Evolutionary conservation across 1,140 invertebrate genomes (phyloP), one percentile per base, ranked within the genome.

Genomic region (Drosophila teissieri): DNA sequence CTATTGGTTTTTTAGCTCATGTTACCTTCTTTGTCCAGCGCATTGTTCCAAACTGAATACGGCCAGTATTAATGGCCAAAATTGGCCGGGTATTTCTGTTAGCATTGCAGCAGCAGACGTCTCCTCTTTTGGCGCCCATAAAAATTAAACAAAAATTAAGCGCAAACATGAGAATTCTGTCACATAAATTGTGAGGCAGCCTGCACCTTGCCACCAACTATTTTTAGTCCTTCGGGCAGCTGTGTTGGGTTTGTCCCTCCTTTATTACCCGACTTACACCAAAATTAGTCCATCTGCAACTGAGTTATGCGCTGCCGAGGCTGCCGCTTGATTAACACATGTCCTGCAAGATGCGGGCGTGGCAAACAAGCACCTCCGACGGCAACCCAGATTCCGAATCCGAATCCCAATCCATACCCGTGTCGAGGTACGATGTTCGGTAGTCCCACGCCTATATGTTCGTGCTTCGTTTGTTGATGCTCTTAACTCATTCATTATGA

Each of bases 401-500:
- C 14, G 6, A n/a, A 3, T 27, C 11, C 14, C 14, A n/a, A 3
- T 31, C 22, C 22, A 19, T 22, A 14, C 2, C 45, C 45, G 8
- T 24, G 24, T 48, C 22, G 48, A 2, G 48, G 48, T 22, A 37
- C 44, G 57, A 51, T 44, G 42, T 57, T 45, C 69, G 58, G 83
- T 54, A 73, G 83, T 75, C 60, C 45, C 42, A 49, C 22, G 36
- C 2, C 69, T 34, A 88, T 83, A 82, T 88, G 82, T 86, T 62
- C 61, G 64, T 88, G 65, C 51, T 79, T 88, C 57, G 79, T 89
- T 88, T 88, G 83, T 88, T 88, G 84, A 89, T 89, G 83, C 83
- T 88, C 84, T 79, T 88, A 88, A 88, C 83, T 88, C 84, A 88
- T 89, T 88, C 83, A 88, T 88, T 88, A 83, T 88, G 84, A 88